Evolutionary conservation across 2,888 invertebrate genomes (phyloP).

Genomic region (Mesorhabditis belari): DNA sequence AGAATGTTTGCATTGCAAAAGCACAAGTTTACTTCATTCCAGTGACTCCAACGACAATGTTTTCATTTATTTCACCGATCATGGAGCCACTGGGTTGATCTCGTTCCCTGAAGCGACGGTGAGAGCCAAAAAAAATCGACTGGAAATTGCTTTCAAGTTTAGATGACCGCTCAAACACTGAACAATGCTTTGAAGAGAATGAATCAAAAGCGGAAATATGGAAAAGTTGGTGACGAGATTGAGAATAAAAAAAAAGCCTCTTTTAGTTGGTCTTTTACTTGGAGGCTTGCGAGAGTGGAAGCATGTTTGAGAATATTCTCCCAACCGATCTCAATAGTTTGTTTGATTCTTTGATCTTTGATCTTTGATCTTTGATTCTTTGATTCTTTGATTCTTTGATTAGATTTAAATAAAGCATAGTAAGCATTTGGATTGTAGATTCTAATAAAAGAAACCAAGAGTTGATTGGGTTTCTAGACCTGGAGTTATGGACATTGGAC

Average conservation of each 20-base stretch:
- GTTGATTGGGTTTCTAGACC: no score
- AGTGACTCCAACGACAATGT: constrained; percentile 62
- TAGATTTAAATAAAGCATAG: no score
- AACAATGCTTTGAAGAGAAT: constrained; percentile 55
- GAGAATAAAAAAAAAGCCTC: not conserved
- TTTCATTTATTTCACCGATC: constrained; percentile 64
- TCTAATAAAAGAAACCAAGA: no score
- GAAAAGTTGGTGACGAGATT: no score
- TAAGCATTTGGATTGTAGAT: no score
- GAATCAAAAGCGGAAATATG: constrained; percentile 56
- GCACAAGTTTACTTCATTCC: constrained; percentile 19
- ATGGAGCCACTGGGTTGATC: constrained; percentile 62
- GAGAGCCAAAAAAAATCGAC: no score
- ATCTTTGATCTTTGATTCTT: no score
- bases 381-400: no score
- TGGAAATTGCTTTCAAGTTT: no score
- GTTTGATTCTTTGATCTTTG: no score
- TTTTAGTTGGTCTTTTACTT: constrained; percentile 61
- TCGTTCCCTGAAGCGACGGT: constrained; percentile 59
- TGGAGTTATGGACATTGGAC: no score
- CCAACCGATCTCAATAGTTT: constrained; percentile 59
- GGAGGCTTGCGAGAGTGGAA: constrained; percentile 65
- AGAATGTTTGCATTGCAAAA: no score
- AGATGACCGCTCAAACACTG: constrained; percentile 55
- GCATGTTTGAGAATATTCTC: constrained; percentile 62